A percentile compares a stretch with the other conserved stretches of the same genome.
Evolutionary conservation across 2,797 vertebrate species (phyloP).

Genomic region (Meda fulgida): DNA sequence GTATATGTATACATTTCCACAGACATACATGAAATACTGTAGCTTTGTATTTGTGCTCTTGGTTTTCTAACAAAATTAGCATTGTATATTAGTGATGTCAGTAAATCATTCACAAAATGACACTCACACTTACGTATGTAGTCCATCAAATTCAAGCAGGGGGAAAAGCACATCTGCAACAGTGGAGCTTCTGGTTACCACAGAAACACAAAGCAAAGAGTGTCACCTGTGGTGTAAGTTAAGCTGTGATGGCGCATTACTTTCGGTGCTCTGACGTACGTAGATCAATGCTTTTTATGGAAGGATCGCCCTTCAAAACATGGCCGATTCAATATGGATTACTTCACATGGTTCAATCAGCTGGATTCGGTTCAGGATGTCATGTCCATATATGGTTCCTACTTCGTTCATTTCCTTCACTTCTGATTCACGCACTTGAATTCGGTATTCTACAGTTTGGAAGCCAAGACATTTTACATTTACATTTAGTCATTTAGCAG

Average conservation of each 20-base stretch:
- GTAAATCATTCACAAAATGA: conserved; percentile 10
- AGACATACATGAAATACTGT: neutral
- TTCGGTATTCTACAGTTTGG: neutral
- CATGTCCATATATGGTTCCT: conserved; percentile 38
- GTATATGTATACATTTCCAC: too few relatives aligned
- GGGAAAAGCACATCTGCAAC: conserved; percentile 49
- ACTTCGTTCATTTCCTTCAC: neutral
- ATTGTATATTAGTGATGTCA: neutral
- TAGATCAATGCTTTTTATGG: conserved; percentile 56
- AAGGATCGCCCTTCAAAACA: conserved; percentile 40
- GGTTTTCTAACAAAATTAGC: neutral
- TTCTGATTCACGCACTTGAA: neutral
- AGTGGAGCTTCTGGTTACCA: conserved; percentile 49
- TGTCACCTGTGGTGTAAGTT: conserved; percentile 49
- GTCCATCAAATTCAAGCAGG: conserved; percentile 17
- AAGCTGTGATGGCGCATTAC: conserved; percentile 33
- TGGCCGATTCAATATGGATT: conserved; percentile 36
- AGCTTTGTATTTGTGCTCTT: neutral
- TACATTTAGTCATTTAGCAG: too few relatives aligned
- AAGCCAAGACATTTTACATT: too few relatives aligned
- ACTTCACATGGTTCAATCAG: conserved; percentile 33
- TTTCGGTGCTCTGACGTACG: conserved; percentile 45
- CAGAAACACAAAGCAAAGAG: conserved; percentile 48
- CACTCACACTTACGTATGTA: conserved; percentile 25
- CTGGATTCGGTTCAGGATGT: conserved; percentile 32